Conservation (phyloP, 2,113 vertebrate species). For the Columba livia region DNA sequence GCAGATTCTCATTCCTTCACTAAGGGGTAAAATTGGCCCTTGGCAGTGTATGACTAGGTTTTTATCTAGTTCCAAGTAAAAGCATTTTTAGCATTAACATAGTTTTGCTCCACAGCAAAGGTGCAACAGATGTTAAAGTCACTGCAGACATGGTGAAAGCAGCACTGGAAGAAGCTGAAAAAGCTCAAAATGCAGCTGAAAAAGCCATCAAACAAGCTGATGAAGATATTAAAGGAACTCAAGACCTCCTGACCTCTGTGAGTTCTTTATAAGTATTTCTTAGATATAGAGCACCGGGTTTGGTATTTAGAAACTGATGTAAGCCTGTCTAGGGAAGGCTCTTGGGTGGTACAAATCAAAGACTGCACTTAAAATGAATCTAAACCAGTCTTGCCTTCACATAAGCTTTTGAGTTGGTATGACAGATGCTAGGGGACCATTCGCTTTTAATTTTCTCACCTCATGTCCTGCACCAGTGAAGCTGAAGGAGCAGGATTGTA, state of each 20-base stretch:
- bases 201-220: slow-evolving; percentile 89
- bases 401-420: background rate
- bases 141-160: slow-evolving; percentile 86
- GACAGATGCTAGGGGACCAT: background rate
- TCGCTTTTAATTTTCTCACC: background rate
- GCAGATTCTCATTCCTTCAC: background rate
- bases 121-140: slow-evolving; percentile 84
- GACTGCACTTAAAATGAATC: background rate
- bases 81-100: background rate
- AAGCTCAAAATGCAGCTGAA: slow-evolving; percentile 85
- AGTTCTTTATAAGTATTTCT: slow-evolving; percentile 35
- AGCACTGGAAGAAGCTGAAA: slow-evolving; percentile 89
- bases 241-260: slow-evolving; percentile 87
- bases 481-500: background rate
- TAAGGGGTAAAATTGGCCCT: background rate
- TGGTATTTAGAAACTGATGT: background rate
- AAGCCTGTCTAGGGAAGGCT: background rate
- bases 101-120: slow-evolving; percentile 77
- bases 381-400: background rate
- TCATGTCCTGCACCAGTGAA: background rate
- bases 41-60: background rate
- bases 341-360: background rate
- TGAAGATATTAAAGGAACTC: slow-evolving; percentile 88
- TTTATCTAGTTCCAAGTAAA: background rate
- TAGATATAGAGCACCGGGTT: background rate